Base-by-base conservation (phyloP, 2,797 vertebrate species). In the Prunella strophiata region DNA sequence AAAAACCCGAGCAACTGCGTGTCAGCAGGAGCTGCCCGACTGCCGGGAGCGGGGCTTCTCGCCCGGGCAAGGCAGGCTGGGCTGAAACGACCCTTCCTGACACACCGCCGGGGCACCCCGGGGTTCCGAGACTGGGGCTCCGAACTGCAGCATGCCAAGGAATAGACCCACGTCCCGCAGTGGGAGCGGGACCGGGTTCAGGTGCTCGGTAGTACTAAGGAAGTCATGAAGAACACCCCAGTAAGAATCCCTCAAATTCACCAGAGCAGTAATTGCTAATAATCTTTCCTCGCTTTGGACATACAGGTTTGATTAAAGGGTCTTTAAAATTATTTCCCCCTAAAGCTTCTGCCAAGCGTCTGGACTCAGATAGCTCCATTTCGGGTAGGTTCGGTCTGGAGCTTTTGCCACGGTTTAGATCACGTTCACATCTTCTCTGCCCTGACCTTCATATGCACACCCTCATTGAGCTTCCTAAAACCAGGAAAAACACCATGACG, bases 111-210 rank as follows among this genome's bases (percentile, higher is more conserved):
- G 23, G 27, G 19, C 3, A 36, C 8, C 11, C 13, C 34, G 17
- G 0, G 9, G 9, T 3, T 59, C 26, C 59, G 7, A 4, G 16
- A 14, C 0, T 23, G 34, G 10, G 16, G 2, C 4, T 32, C 47
- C 16, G 9, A 72, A 30, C 13, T 12, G 40, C 9, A 16, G 22
- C 71, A 4, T 3, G 55, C 32, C 8, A 42, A 73, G 32, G 16
- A 70, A 48, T 1, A 45, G 59, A 75, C 11, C 18, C 45, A 6
- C 1, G 15, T 30, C 30, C 43, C 42, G 38, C 68, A 6, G 6
- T 5, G 32, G 36, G 15, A 85, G 61, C 4, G 16, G 38, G 15
- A 20, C 17, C 10, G 22, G 13, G 32, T 9, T 75, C 42, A 20
- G 52, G 36, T 0, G 1, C 42, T 65, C 2, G 1, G 23, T 4